Evolutionary conservation across 2,888 invertebrate genomes (phyloP), one percentile per base, ranked within the genome.

Genomic region (Cyaniris semiargus): DNA sequence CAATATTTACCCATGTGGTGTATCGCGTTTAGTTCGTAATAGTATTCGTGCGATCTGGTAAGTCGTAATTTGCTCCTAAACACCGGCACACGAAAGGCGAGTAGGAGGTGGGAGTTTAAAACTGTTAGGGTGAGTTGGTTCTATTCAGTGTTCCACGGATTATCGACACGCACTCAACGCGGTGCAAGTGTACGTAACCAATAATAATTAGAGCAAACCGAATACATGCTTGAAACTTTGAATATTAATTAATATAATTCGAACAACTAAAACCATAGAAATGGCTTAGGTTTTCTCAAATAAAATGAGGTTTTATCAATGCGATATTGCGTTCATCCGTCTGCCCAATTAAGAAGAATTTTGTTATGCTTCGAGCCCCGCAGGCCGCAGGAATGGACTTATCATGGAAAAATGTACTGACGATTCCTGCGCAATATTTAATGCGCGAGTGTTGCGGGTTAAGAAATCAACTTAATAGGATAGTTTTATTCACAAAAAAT

Each of bases 111-210:
- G 74, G 81, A 76, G 80, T 88, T 86, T 89, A 89, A 89, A 87
- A 91, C 83, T 85, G 86, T 85, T 85, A 85, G 86, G 88, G 85
- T 85, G 80, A 80, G 78, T 85, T 81, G 76, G 38, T 79, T 78
- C 78, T 80, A 83, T 83, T 87, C 86, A 91, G 90, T 91, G 79
- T 82, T 83, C 83, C 79, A 79, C 82, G 81, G 84, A 85, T 89
- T 82, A 85, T 86, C 86, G 87, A 81, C 74, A 74, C 74, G 53
- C 74, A 53, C 74, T 74, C 53, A 72, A 38, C 72, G 74, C 15
- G 15, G 48, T 74, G 23, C 74, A 82, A 84, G 80, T 78, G 86
- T 88, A 89, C 85, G 89, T 87, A 84, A 81, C 21, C 3, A 31
- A 66, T 18, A 48, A 48, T 48, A 53, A 53, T 53, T 53, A 53